Evolutionary conservation across 2,888 invertebrate species (phyloP).

Genomic region (Plagiodera versicolora): DNA sequence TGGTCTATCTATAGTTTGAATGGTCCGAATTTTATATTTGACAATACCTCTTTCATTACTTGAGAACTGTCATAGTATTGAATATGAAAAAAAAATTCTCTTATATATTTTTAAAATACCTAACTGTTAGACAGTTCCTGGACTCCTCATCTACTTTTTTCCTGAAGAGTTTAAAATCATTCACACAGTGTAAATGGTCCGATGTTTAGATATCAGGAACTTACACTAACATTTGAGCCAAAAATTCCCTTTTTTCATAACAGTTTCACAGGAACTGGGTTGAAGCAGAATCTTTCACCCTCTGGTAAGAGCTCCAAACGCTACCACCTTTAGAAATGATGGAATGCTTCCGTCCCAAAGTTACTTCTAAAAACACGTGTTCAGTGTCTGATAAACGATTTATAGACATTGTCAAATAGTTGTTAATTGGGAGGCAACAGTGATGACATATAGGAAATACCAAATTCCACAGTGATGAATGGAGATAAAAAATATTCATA

Average conservation of each 20-base stretch:
- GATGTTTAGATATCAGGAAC: no score
- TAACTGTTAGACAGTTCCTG: no score
- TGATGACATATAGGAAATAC: neutral
- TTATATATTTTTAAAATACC: no score
- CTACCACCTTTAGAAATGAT: conserved; percentile 20
- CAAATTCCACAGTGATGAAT: neutral
- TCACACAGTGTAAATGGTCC: no score
- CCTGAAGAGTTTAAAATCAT: no score
- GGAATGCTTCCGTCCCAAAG: conserved; percentile 22
- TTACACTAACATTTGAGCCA: no score
- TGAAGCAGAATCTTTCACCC: neutral
- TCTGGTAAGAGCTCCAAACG: neutral
- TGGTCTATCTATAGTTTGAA: no score
- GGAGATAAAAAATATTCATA: neutral
- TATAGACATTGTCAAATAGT: conserved; percentile 2
- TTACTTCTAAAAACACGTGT: conserved; percentile 5
- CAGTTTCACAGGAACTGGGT: neutral
- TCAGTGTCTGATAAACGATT: neutral
- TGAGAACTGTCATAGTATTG: no score
- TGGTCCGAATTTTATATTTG: no score
- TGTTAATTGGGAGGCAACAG: conserved; percentile 6
- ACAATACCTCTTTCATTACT: no score
- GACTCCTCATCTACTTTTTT: no score
- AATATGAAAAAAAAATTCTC: no score
- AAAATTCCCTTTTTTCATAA: neutral